Conservation (phyloP, 2,888 invertebrate species). For the Sarcophaga carnaria region DNA sequence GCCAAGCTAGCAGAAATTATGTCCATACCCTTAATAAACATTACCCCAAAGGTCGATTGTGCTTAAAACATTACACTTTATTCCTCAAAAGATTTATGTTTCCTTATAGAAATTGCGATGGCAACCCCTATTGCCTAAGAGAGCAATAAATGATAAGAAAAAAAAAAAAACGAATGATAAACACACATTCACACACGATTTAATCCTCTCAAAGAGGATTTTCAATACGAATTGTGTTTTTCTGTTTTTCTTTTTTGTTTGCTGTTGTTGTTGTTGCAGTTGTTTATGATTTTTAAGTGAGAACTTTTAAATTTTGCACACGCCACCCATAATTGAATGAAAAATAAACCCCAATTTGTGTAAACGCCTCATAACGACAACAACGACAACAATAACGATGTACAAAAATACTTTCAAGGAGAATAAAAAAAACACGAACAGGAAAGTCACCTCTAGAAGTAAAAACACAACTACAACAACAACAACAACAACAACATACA, state of each 20-base stretch:
- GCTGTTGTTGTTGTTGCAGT: background rate
- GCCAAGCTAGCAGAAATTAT: too few relatives aligned
- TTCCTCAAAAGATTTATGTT: too few relatives aligned
- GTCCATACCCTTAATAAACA: too few relatives aligned
- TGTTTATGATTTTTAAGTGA: slow-evolving; percentile 24
- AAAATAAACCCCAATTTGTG: slow-evolving; percentile 43
- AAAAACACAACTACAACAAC: slow-evolving; percentile 34
- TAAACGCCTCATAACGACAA: slow-evolving; percentile 54
- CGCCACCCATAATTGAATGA: slow-evolving; percentile 25
- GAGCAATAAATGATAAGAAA: too few relatives aligned
- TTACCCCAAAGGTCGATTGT: too few relatives aligned
- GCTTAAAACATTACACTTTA: too few relatives aligned
- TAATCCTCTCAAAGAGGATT: slow-evolving; percentile 56
- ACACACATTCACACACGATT: background rate
- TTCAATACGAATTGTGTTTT: background rate
- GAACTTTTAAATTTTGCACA: slow-evolving; percentile 51
- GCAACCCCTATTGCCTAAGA: too few relatives aligned
- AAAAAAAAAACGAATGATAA: too few relatives aligned
- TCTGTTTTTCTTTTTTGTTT: background rate
- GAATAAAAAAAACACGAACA: slow-evolving; percentile 44
- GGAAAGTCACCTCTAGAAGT: slow-evolving; percentile 58
- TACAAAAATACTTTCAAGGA: slow-evolving; percentile 45
- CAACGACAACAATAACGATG: slow-evolving; percentile 34
- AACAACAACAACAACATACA: slow-evolving; percentile 39
- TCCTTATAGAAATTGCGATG: too few relatives aligned